Conservation (phyloP, 2,113 vertebrate species). For the Coracopsis vasa region DNA sequence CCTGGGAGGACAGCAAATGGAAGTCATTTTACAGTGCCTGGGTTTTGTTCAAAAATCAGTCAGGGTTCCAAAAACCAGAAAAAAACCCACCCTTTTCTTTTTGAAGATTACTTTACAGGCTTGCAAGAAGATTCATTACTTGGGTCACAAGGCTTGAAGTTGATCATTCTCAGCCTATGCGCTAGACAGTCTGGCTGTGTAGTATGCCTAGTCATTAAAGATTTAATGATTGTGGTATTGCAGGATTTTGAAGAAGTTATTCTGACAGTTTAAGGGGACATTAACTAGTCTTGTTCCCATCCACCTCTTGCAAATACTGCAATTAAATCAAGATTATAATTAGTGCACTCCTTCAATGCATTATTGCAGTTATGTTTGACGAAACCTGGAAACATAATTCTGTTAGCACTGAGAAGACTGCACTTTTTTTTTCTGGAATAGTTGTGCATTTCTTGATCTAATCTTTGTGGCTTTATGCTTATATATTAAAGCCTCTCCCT, state of each 20-base stretch:
- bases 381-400: neutral
- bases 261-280: neutral
- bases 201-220: neutral
- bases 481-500: neutral
- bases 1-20: neutral
- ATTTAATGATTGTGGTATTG: constrained; percentile 40
- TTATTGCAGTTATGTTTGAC: neutral
- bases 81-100: neutral
- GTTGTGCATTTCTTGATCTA: neutral
- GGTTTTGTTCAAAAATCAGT: neutral
- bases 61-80: neutral
- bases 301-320: neutral
- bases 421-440: neutral
- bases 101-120: constrained; percentile 29
- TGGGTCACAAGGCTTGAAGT: constrained; percentile 32
- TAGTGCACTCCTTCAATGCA: neutral
- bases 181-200: constrained; percentile 41
- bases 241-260: neutral
- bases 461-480: neutral
- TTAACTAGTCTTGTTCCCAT: neutral
- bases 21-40: neutral
- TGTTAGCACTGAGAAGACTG: neutral
- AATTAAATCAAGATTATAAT: neutral
- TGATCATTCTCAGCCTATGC: constrained; percentile 35
- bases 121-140: constrained; percentile 28